Conservation (phyloP, 2,888 invertebrate species). For the Eupithecia subfuscata region DNA sequence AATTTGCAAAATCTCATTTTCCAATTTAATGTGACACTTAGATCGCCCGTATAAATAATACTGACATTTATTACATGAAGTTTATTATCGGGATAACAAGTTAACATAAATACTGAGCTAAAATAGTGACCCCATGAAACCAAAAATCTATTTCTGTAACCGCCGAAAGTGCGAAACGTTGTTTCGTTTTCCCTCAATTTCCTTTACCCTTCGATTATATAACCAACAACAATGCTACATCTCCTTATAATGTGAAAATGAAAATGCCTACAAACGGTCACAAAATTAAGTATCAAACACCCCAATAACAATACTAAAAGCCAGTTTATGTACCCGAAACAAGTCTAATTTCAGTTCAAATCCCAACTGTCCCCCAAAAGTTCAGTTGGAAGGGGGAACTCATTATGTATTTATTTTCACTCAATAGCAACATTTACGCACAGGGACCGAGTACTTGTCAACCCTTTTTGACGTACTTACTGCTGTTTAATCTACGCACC, state of each 20-base stretch:
- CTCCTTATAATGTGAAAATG: conserved; percentile 29
- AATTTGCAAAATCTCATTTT: too few species aligned
- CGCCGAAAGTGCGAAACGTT: background rate
- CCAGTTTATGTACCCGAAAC: conserved; percentile 33
- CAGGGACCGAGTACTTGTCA: conserved; percentile 55
- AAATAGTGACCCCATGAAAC: background rate
- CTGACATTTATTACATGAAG: too few species aligned
- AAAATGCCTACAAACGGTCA: conserved; percentile 28
- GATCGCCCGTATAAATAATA: background rate
- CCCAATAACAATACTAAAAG: conserved; percentile 34
- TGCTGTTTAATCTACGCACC: conserved; percentile 19
- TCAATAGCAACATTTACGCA: conserved; percentile 63
- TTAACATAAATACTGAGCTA: background rate
- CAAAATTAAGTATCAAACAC: conserved; percentile 29
- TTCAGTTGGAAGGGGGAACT: conserved; percentile 54
- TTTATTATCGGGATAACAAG: background rate
- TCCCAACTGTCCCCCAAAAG: conserved; percentile 49
- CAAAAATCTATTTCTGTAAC: background rate
- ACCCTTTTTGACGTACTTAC: conserved; percentile 44
- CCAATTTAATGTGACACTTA: too few species aligned
- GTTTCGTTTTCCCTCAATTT: conserved; percentile 1
- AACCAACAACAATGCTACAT: conserved; percentile 9
- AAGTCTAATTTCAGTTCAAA: conserved; percentile 45
- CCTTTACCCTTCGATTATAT: conserved; percentile 16
- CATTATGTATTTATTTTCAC: conserved; percentile 77